phyloP scores from a whole-genome alignment of 2,888 invertebrate species.

The Cantharis flavilabris region DNA sequence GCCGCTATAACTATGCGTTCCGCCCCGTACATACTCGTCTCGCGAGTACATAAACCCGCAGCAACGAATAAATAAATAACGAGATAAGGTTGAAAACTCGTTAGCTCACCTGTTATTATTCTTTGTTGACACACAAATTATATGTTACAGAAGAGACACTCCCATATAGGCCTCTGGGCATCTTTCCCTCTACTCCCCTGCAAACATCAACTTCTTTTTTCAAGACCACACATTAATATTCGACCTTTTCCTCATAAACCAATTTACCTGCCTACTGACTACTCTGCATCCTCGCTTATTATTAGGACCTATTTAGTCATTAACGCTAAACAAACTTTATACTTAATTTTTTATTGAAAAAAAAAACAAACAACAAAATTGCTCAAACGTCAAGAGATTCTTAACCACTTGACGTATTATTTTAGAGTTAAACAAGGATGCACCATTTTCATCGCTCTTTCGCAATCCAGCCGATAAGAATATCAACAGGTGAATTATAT shows the following conservation, averaged over 20 bases:
- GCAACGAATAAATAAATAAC: slow-evolving; percentile 50
- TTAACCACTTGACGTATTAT: background rate
- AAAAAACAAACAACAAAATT: background rate
- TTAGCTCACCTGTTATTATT: slow-evolving; percentile 54
- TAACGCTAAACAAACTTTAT: slow-evolving; percentile 1
- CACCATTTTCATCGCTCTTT: background rate
- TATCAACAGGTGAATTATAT: background rate
- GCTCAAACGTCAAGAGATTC: background rate
- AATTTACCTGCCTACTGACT: background rate
- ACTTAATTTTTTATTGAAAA: slow-evolving; percentile 1
- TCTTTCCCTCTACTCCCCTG: slow-evolving; percentile 8
- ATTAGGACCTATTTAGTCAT: background rate
- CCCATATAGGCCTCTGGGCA: slow-evolving; percentile 37
- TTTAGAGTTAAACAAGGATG: background rate
- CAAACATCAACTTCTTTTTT: slow-evolving; percentile 12
- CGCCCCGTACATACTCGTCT: slow-evolving; percentile 13
- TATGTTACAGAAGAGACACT: slow-evolving; percentile 49
- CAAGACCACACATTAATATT: slow-evolving; percentile 27
- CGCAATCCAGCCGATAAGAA: background rate
- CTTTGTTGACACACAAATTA: slow-evolving; percentile 57
- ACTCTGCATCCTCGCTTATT: background rate
- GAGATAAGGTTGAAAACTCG: slow-evolving; percentile 52
- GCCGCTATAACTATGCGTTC: slow-evolving; percentile 34
- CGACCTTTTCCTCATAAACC: slow-evolving; percentile 2
- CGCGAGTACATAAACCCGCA: slow-evolving; percentile 35